These are phyloP conservation scores for Manacus vitellinus DNA, from an alignment of 2,113 vertebrate species.

Conservation along the genomic window DNA sequence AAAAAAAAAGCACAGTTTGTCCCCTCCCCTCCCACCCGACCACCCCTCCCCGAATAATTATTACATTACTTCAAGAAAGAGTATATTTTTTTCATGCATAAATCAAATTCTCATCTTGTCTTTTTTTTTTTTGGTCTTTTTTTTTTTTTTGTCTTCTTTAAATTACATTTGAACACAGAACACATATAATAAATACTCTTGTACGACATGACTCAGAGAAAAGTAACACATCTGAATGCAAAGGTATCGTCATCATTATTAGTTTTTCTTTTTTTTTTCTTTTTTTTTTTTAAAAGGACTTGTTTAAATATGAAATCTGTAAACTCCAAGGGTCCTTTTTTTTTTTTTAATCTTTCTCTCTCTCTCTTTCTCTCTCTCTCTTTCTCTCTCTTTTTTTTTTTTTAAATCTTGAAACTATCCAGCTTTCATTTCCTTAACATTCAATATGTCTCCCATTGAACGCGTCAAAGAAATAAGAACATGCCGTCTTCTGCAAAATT, in stretches of 20 bases:
- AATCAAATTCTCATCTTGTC: conserved; percentile 74
- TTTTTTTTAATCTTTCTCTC: conserved; percentile 14
- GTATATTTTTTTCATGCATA: conserved; percentile 77
- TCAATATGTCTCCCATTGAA: conserved; percentile 92
- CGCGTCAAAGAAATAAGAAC: conserved; percentile 82
- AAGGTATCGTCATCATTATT: conserved; percentile 48
- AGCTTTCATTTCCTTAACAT: conserved; percentile 81
- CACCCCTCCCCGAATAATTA: conserved; percentile 70
- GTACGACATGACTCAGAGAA: conserved; percentile 76
- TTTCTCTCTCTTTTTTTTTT: neutral
- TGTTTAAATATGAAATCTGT: conserved; percentile 76
- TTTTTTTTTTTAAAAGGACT: conserved; percentile 71
- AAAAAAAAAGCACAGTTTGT: conserved; percentile 33
- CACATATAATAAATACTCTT: conserved; percentile 89
- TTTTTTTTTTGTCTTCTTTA: conserved; percentile 81
- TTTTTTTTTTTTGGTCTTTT: conserved; percentile 64
- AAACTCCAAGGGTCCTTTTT: conserved; percentile 74
- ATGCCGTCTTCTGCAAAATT: conserved; percentile 89
- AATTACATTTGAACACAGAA: conserved; percentile 95
- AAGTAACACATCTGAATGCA: conserved; percentile 73
- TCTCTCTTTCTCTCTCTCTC: neutral
- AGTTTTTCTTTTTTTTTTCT: neutral
- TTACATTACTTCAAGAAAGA: conserved; percentile 76
- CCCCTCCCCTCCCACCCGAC: conserved; percentile 41
- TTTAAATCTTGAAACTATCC: conserved; percentile 39